Evolutionary conservation across 2,888 invertebrate genomes (phyloP).

Genomic region (Artemia sinica): DNA sequence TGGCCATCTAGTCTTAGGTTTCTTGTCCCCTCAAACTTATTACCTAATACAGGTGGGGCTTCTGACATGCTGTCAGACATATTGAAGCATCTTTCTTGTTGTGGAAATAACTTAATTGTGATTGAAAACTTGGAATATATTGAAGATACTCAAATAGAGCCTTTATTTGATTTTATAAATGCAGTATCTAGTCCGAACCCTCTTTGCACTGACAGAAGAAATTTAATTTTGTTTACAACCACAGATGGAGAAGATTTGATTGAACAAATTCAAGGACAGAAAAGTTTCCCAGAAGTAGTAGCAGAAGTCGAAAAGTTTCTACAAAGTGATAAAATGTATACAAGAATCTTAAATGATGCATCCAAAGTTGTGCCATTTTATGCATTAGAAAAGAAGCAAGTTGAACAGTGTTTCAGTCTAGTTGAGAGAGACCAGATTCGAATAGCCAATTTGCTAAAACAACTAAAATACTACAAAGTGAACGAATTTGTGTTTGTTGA

Average conservation of each 20-base stretch:
- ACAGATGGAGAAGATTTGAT: slow-evolving; percentile 1
- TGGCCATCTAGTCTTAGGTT: slow-evolving; percentile 6
- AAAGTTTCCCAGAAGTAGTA: background rate
- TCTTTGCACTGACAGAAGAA: background rate
- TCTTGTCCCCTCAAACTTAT: background rate
- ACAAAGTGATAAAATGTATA: background rate
- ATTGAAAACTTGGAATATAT: slow-evolving; percentile 4
- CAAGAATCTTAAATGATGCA: background rate
- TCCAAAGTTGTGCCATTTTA: background rate
- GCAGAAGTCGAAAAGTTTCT: background rate
- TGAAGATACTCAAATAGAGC: background rate
- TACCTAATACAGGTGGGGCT: background rate
- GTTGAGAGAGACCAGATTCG: background rate
- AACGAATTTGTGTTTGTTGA: background rate
- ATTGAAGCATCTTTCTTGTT: background rate
- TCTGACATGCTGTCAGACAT: background rate
- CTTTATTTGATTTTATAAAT: background rate
- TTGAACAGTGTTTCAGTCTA: background rate
- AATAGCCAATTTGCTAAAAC: background rate
- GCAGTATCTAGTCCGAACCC: background rate
- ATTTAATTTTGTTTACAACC: background rate
- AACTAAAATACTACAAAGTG: slow-evolving; percentile 3
- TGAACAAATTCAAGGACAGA: background rate
- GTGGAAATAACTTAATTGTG: background rate
- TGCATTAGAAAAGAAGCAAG: background rate